These are phyloP conservation scores for Phalloptychus januarius DNA, from an alignment of 2,797 vertebrate species.

Conservation along the genomic window DNA sequence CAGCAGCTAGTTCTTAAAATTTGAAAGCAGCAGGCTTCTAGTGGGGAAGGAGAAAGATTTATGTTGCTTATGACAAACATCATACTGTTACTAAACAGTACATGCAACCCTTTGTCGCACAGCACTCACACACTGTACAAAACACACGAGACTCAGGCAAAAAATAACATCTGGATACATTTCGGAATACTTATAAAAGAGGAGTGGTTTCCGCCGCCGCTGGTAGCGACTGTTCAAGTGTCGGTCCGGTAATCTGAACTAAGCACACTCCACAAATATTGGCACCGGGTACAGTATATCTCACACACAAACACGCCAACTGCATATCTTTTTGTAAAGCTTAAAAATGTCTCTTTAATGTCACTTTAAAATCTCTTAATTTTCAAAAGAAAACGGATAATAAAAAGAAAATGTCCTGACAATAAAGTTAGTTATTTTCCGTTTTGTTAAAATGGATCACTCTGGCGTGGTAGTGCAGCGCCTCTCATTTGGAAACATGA, in stretches of 20 bases:
- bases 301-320: slow-evolving; percentile 64
- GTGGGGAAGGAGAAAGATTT: slow-evolving; percentile 18
- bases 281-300: slow-evolving; percentile 57
- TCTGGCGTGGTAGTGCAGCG: slow-evolving; percentile 59
- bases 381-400: slow-evolving; percentile 44
- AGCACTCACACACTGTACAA: slow-evolving; percentile 57
- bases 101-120: slow-evolving; percentile 63
- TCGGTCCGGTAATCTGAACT: slow-evolving; percentile 43
- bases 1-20: slow-evolving; percentile 8
- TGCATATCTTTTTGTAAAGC: slow-evolving; percentile 74
- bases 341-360: slow-evolving; percentile 61
- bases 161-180: slow-evolving; percentile 59
- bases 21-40: slow-evolving; percentile 14
- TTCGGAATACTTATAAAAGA: slow-evolving; percentile 56
- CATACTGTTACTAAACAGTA: slow-evolving; percentile 46
- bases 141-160: slow-evolving; percentile 59
- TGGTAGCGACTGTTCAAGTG: slow-evolving; percentile 53
- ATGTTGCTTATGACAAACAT: slow-evolving; percentile 43
- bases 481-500: slow-evolving; percentile 14
- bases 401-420: slow-evolving; percentile 36
- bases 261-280: slow-evolving; percentile 49
- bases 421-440: slow-evolving; percentile 54
- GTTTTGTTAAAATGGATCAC: slow-evolving; percentile 52
- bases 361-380: slow-evolving; percentile 64
- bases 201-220: slow-evolving; percentile 40